Base-by-base conservation (phyloP, 2,113 vertebrate genomes). In the Epinephelus lanceolatus region DNA sequence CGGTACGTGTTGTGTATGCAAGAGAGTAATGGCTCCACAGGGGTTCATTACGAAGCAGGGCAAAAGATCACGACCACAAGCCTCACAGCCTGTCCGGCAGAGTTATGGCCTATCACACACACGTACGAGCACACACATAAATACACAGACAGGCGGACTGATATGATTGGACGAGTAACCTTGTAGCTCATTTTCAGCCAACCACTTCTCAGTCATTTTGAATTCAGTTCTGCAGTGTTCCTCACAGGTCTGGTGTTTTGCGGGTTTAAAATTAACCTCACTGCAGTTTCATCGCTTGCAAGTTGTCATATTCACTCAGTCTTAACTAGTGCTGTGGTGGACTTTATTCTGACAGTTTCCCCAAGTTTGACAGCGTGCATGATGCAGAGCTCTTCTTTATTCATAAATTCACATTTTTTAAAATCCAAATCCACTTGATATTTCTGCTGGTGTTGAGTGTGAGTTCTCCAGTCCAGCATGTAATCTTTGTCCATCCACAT, bases 41-140 rank as follows among this genome's bases (percentile, higher is more conserved):
- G 15, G 27, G 56, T 88, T 85, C 65, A 83, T 91, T 78, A 70
- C 9, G 27, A 74, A 80, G 63, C 30, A 13, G 83, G 85, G 78
- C 57, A 82, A 80, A 70, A 86, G 88, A 81, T 90, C 71, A 86
- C 14, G 74, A 89, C 88, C 78, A 40, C 63, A 14, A 47, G 56
- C 59, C 70, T 76, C 75, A 57, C 5, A 67, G 70, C 66, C 77
- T 76, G 69, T 81, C 81, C 76, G 30, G 59, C 75, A 59, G 89
- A 88, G 78, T 93, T 82, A 89, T 78, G 78, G 25, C 61, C 74
- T 56, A 59, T 72, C 40, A 51, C 33, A 73, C 40, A 15, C 55
- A 73, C 56, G 5, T 9, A 69, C 0, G 9, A 1, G n/a, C 15
- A 71, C 66, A 51, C 37, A 52, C 33, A 84, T 19, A 71, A 42